These are phyloP conservation scores for Subanguina moxae DNA, from an alignment of 1,140 invertebrate genomes.

Conservation along the genomic window DNA sequence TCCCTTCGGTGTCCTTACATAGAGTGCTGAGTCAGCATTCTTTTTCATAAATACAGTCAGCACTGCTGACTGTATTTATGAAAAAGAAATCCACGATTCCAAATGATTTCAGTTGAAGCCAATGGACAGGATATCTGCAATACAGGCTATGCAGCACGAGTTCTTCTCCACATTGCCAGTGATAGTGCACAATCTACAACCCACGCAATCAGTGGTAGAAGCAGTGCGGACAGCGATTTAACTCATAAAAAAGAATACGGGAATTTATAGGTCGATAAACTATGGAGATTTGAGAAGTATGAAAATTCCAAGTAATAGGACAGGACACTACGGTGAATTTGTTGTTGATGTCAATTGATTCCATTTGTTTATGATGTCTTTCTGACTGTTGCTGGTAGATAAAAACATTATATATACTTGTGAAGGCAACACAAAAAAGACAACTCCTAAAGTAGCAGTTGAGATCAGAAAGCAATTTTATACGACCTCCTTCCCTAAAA, in stretches of 20 bases:
- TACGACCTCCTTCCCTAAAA: no score
- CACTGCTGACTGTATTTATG: background rate
- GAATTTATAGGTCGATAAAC: background rate
- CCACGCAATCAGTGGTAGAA: constrained; percentile 29
- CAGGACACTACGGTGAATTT: background rate
- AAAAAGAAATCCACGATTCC: constrained; percentile 27
- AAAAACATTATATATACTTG: no score
- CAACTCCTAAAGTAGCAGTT: no score
- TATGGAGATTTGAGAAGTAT: background rate
- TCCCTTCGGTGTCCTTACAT: no score
- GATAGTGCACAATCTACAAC: constrained; percentile 31
- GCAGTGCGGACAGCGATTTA: background rate
- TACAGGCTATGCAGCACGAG: constrained; percentile 77
- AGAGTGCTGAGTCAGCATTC: constrained; percentile 26
- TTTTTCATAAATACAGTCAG: constrained; percentile 8
- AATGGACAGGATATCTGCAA: constrained; percentile 76
- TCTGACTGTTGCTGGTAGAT: background rate
- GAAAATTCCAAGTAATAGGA: background rate
- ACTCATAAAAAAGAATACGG: background rate
- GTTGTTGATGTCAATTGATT: background rate
- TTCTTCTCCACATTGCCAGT: constrained; percentile 67
- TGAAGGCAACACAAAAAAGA: no score
- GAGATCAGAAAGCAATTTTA: no score
- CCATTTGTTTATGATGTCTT: background rate
- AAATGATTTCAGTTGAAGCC: constrained; percentile 74